Percentiles rank a stretch among this genome's conserved stretches.
These are phyloP conservation scores for Ridgeia piscesae DNA, from an alignment of 1,140 invertebrate species.

Conservation along the genomic window DNA sequence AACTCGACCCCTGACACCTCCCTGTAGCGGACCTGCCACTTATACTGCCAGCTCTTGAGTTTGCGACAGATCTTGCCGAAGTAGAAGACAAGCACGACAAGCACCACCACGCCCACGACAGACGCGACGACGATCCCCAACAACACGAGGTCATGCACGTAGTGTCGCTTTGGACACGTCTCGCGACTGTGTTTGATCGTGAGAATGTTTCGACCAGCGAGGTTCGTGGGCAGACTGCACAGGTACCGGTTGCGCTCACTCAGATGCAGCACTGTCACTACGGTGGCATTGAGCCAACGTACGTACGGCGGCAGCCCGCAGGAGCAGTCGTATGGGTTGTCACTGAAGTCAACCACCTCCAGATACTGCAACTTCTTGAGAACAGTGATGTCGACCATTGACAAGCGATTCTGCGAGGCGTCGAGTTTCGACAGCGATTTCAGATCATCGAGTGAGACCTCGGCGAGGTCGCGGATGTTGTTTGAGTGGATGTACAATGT, in stretches of 20 bases:
- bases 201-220: slow-evolving; percentile 15
- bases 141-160: background rate
- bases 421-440: slow-evolving; percentile 19
- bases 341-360: slow-evolving; percentile 27
- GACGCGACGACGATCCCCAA: slow-evolving; percentile 3
- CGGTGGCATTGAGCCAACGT: slow-evolving; percentile 22
- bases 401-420: slow-evolving; percentile 23
- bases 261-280: slow-evolving; percentile 10
- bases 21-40: slow-evolving; percentile 29
- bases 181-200: background rate
- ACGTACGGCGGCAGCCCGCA: slow-evolving; percentile 21
- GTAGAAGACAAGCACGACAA: slow-evolving; percentile 23
- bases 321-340: slow-evolving; percentile 30
- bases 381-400: slow-evolving; percentile 12
- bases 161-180: background rate
- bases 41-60: slow-evolving; percentile 27
- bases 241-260: background rate
- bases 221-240: background rate
- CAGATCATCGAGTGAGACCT: slow-evolving; percentile 6
- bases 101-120: background rate
- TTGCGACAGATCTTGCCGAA: slow-evolving; percentile 25
- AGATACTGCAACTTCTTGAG: slow-evolving; percentile 19
- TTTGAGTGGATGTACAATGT: slow-evolving; percentile 22
- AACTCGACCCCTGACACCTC: slow-evolving; percentile 31
- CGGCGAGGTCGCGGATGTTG: slow-evolving; percentile 16